Base-by-base conservation (phyloP, 1,140 invertebrate species). In the Phthorimaea operculella region DNA sequence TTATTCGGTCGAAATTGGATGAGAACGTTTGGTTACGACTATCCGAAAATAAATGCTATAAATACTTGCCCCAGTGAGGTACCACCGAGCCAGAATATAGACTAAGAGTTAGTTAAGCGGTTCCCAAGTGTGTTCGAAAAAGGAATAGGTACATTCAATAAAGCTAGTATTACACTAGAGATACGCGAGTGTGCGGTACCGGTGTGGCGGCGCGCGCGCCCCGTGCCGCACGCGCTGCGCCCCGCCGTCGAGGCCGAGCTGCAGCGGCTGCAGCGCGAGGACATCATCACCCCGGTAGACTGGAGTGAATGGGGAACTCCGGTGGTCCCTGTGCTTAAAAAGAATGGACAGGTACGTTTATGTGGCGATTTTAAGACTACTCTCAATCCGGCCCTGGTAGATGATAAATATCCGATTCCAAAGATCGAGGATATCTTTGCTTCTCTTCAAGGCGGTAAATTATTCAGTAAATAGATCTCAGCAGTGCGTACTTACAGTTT, bases 321-420 rank as follows among this genome's bases (percentile, higher is more conserved):
- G n/a, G 45, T 48, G 16, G 45, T 48, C 1, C 45, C 45, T 3
- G 47, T 75, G 1, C 10, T 69, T n/a, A 68, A 72, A 60, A 44
- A 42, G 0, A 50, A 65, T 33, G 61, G 61, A 6, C 8, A 56
- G 28, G 55, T 67, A 8, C 21, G 62, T 33, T 33, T 71, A 11
- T 79, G 76, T 59, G 79, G 70, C 0, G 74, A 84, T 63, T 85
- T 60, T 65, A 81, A 82, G 57, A 56, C 76, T 14, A 83, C 75
- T 4, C 18, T 86, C 9, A 87, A 87, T 62, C 65, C 59, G 45
- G 51, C 61, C 28, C 58, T 79, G n/a, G 11, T 61, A 36, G 51
- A 61, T 21, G 60, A 69, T 39, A 66, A 72, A 17, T 68, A 81
- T 58, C 77, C 76, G 3, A 50, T 84, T 6, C 79, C 74, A 1